A percentile compares a stretch with the other conserved stretches of the same genome.
Evolutionary conservation across 2,888 invertebrate species (phyloP).

Genomic region (Zaprionus obscuricornis): DNA sequence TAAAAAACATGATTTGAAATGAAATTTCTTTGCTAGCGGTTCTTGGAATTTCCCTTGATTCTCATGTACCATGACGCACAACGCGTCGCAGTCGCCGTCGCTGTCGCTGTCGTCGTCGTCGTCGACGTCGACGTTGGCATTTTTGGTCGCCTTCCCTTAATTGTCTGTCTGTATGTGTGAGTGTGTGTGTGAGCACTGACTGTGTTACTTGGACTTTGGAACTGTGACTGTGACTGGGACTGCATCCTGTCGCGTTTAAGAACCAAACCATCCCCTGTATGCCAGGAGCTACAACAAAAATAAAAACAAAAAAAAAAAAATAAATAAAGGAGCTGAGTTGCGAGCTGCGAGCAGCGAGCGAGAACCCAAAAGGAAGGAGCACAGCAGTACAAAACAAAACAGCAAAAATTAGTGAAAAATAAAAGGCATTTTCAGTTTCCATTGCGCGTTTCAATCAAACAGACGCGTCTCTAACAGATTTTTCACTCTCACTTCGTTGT

Average conservation of each 20-base stretch:
- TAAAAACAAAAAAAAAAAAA: no score
- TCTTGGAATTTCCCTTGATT: conserved; percentile 58
- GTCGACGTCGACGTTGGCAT: conserved; percentile 32
- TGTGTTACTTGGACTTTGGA: conserved; percentile 26
- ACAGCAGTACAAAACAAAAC: conserved; percentile 54
- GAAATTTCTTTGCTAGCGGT: conserved; percentile 48
- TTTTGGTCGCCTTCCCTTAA: conserved; percentile 61
- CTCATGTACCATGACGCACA: conserved; percentile 46
- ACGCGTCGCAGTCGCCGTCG: conserved; percentile 23
- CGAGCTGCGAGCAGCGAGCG: conserved; percentile 14
- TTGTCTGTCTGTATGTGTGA: conserved; percentile 24
- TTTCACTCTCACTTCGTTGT: neutral
- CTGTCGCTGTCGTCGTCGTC: conserved; percentile 5
- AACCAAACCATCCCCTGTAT: conserved; percentile 61
- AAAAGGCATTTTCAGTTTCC: conserved; percentile 71
- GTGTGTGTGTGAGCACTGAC: neutral
- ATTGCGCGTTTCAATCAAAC: conserved; percentile 60
- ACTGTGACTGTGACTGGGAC: no score
- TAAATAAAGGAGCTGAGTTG: no score
- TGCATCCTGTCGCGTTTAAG: conserved; percentile 47
- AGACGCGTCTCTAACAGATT: conserved; percentile 46
- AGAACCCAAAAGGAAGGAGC: conserved; percentile 30
- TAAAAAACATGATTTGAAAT: conserved; percentile 48
- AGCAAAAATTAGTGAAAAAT: conserved; percentile 56
- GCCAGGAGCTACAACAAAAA: conserved; percentile 5